phyloP scores from a whole-genome alignment of 2,113 vertebrate species.

The Perca schrenkii region DNA sequence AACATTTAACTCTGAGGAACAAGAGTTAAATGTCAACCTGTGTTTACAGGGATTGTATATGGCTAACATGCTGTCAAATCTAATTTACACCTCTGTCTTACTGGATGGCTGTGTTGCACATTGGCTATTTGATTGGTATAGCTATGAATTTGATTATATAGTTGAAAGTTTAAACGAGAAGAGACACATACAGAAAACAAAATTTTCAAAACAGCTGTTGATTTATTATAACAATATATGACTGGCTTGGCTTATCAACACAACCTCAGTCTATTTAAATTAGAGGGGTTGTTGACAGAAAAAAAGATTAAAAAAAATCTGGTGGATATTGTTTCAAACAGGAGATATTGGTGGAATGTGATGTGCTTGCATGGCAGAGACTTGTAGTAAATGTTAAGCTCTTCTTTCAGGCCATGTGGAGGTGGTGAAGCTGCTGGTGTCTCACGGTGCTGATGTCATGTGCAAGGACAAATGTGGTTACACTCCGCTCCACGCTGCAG shows the following conservation, averaged over 20 bases:
- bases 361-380: background rate
- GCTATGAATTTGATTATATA: background rate
- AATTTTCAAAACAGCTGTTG: background rate
- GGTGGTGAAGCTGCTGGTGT: slow-evolving; percentile 93
- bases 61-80: background rate
- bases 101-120: background rate
- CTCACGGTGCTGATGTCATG: slow-evolving; percentile 88
- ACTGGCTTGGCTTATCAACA: background rate
- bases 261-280: background rate
- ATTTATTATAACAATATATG: background rate
- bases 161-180: background rate
- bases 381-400: slow-evolving; percentile 12
- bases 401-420: slow-evolving; percentile 90
- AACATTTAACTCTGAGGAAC: background rate
- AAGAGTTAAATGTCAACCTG: background rate
- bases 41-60: background rate
- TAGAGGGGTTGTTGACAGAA: background rate
- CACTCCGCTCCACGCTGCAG: slow-evolving; percentile 93
- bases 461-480: slow-evolving; percentile 95
- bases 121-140: background rate
- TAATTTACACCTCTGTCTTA: background rate
- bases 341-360: background rate
- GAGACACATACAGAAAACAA: background rate
- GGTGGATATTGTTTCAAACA: background rate
- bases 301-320: background rate